Percentiles rank a stretch among this genome's conserved stretches.
phyloP scores from a whole-genome alignment of 1,140 invertebrate species.

The Euwallacea fornicatus region DNA sequence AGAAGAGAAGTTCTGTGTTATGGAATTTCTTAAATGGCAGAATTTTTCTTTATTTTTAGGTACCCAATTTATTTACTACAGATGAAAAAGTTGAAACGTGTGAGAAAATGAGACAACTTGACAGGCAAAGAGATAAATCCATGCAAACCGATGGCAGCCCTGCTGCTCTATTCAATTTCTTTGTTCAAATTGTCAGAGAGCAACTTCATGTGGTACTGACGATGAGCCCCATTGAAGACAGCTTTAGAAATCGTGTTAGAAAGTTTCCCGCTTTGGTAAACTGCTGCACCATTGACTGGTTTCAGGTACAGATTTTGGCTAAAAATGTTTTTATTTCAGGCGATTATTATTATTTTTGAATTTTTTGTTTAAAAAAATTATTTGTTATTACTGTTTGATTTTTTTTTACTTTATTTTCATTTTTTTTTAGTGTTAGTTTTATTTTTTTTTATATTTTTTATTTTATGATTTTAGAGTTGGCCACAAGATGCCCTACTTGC shows the following conservation, averaged over 20 bases:
- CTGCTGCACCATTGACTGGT: conserved; percentile 97
- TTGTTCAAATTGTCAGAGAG: conserved; percentile 85
- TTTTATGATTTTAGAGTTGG: conserved; percentile 60
- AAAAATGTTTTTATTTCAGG: background rate
- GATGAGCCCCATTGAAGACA: conserved; percentile 90
- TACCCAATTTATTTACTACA: conserved; percentile 81
- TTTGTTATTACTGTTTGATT: too few relatives aligned
- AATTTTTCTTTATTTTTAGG: background rate
- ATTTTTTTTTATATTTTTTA: conserved; percentile 2
- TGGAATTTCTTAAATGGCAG: background rate
- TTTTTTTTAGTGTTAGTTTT: background rate
- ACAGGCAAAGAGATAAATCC: conserved; percentile 85
- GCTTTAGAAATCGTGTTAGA: conserved; percentile 81
- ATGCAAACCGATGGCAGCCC: conserved; percentile 69
- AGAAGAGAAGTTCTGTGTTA: background rate
- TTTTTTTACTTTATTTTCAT: background rate
- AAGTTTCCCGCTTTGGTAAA: conserved; percentile 95
- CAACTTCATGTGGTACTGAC: conserved; percentile 91
- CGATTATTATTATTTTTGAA: background rate
- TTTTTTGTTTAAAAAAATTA: too few relatives aligned
- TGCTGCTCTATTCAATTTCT: conserved; percentile 90
- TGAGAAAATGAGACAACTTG: conserved; percentile 91
- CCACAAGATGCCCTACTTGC: conserved; percentile 90
- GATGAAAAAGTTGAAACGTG: conserved; percentile 93
- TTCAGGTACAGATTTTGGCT: conserved; percentile 67